Percentiles rank a stretch among this genome's conserved stretches.
phyloP scores from a whole-genome alignment of 2,113 vertebrate species.

The Loxodonta africana region DNA sequence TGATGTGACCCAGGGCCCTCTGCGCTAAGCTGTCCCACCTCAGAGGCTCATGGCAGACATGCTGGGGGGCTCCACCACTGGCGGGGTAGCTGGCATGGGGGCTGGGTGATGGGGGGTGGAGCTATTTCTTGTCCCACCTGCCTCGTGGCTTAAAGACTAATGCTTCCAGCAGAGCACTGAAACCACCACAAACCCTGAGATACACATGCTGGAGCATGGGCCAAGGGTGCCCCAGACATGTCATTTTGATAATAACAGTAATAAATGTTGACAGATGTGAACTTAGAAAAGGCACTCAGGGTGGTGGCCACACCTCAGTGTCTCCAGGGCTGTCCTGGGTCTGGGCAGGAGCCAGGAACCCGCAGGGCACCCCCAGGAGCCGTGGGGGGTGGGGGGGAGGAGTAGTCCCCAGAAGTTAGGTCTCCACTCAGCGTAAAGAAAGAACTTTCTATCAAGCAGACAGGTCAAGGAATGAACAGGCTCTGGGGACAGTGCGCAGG shows the following conservation, averaged over 20 bases:
- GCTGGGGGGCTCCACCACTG: accelerated
- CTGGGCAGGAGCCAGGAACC: accelerated
- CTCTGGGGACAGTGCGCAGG: not conserved
- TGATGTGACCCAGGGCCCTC: not conserved
- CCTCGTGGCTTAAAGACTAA: accelerated
- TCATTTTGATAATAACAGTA: accelerated
- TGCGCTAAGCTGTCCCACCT: accelerated
- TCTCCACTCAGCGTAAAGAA: not conserved
- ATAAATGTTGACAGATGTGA: too few species aligned
- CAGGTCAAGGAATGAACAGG: accelerated
- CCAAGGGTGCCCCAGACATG: accelerated
- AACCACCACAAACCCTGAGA: accelerated
- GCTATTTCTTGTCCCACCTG: accelerated
- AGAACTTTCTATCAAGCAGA: not conserved
- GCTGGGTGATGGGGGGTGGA: accelerated
- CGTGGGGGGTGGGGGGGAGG: accelerated
- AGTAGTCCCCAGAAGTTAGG: too few species aligned
- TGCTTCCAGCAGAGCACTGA: accelerated
- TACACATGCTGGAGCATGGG: not conserved
- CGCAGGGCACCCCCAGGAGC: not conserved
- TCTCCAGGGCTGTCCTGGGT: not conserved
- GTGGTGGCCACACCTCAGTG: too few species aligned
- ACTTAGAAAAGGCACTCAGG: too few species aligned
- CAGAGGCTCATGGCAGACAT: not conserved
- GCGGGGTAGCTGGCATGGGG: accelerated